Evolutionary conservation across 2,888 invertebrate genomes (phyloP).

Genomic region (Fragum whitleyi): DNA sequence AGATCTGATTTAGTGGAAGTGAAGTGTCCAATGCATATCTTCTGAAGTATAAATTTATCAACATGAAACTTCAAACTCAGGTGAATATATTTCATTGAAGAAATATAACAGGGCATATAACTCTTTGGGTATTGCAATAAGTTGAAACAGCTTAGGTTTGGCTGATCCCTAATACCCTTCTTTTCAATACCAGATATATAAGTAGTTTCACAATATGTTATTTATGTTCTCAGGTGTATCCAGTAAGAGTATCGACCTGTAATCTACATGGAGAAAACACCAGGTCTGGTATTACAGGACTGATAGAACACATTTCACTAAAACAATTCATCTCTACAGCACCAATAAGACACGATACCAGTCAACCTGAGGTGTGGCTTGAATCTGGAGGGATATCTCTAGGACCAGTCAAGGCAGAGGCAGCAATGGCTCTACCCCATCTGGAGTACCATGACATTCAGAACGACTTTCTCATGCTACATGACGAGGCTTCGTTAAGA

Average conservation of each 20-base stretch:
- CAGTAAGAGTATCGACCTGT: slow-evolving; percentile 94
- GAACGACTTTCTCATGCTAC: slow-evolving; percentile 85
- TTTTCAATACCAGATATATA: too few relatives aligned
- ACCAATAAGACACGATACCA: slow-evolving; percentile 72
- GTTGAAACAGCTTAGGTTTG: too few relatives aligned
- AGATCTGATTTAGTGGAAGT: too few relatives aligned
- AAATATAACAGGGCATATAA: too few relatives aligned
- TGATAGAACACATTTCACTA: slow-evolving; percentile 91
- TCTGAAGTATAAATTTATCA: too few relatives aligned
- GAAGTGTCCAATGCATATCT: too few relatives aligned
- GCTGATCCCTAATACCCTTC: too few relatives aligned
- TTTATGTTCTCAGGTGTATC: slow-evolving; percentile 89
- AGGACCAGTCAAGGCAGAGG: slow-evolving; percentile 95
- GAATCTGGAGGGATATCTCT: slow-evolving; percentile 96
- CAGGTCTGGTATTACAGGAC: slow-evolving; percentile 94
- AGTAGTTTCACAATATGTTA: not conserved
- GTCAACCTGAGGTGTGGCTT: slow-evolving; percentile 89
- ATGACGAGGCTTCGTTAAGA: slow-evolving; percentile 93
- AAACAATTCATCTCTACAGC: slow-evolving; percentile 89
- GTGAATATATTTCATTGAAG: too few relatives aligned
- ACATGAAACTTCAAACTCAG: too few relatives aligned
- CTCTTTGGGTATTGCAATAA: too few relatives aligned
- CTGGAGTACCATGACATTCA: slow-evolving; percentile 82
- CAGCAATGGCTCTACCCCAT: slow-evolving; percentile 89
- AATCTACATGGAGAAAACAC: slow-evolving; percentile 97